Evolutionary conservation across 2,113 vertebrate genomes (phyloP).

Genomic region (Dicaeum eximium): DNA sequence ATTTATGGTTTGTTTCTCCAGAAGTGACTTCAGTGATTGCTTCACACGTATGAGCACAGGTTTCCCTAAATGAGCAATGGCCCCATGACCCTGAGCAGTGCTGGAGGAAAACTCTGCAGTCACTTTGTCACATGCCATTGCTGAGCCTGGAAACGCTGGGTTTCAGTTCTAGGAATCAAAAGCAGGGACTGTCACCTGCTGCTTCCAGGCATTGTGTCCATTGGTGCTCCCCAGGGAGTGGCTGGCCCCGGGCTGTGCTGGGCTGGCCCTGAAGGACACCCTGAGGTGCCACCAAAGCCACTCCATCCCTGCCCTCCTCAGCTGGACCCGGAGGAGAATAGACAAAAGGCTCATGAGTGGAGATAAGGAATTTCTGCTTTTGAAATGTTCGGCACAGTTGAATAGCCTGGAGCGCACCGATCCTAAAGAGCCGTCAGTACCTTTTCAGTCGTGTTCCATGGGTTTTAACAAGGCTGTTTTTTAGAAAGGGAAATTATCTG

Average conservation of each 20-base stretch:
- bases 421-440: not conserved
- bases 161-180: not conserved
- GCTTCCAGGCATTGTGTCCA: fast-evolving
- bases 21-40: not conserved
- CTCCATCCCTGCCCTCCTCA: not conserved
- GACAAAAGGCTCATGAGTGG: not conserved
- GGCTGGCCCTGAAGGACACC: not conserved
- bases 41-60: not conserved
- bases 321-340: not conserved
- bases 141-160: fast-evolving
- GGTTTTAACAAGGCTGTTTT: not conserved
- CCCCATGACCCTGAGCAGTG: conserved; percentile 15
- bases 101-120: not conserved
- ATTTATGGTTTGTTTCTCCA: not conserved
- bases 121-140: not conserved
- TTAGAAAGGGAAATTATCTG: not conserved
- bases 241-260: fast-evolving
- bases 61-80: not conserved
- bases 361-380: not conserved
- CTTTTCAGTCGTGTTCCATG: fast-evolving
- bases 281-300: not conserved
- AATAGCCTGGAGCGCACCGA: not conserved
- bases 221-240: fast-evolving
- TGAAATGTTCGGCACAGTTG: not conserved
- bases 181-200: fast-evolving